A percentile compares a stretch with the other conserved stretches of the same genome.
These are phyloP conservation scores for Automeris io DNA, from an alignment of 2,888 invertebrate genomes.

Conservation along the genomic window DNA sequence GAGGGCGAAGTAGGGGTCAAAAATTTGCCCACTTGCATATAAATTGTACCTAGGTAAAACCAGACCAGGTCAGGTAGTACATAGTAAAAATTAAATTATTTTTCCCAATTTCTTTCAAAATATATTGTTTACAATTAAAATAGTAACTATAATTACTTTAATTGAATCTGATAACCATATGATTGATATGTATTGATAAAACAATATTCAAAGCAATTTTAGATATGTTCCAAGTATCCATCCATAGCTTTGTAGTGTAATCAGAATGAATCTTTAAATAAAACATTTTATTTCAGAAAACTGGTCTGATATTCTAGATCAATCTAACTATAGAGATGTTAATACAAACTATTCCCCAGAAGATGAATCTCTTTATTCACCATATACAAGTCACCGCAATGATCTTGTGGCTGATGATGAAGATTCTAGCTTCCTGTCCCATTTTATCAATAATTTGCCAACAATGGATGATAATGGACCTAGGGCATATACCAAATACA, in stretches of 20 bases:
- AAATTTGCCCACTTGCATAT: no score
- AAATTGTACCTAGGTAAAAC: no score
- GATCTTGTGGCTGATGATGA: conserved; percentile 51
- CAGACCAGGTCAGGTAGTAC: no score
- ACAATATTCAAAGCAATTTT: no score
- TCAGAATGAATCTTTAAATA: not conserved
- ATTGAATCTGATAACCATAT: no score
- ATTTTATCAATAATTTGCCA: conserved; percentile 60
- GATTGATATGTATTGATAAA: not conserved
- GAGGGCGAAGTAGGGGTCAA: no score
- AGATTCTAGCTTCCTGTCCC: conserved; percentile 51
- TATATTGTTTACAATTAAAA: no score
- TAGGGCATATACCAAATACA: conserved; percentile 51
- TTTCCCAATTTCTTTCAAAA: not conserved
- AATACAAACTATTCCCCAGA: conserved; percentile 58
- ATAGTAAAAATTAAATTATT: no score
- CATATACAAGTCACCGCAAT: conserved; percentile 48
- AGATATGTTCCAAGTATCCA: no score
- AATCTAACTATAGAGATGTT: conserved; percentile 56
- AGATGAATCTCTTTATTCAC: conserved; percentile 56
- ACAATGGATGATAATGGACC: conserved; percentile 54
- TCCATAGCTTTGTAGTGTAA: no score
- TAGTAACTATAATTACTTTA: no score
- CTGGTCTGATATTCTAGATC: conserved; percentile 69
- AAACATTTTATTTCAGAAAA: conserved; percentile 47